These are phyloP conservation scores for Todus mexicanus DNA, from an alignment of 2,797 vertebrate genomes.

Conservation along the genomic window DNA sequence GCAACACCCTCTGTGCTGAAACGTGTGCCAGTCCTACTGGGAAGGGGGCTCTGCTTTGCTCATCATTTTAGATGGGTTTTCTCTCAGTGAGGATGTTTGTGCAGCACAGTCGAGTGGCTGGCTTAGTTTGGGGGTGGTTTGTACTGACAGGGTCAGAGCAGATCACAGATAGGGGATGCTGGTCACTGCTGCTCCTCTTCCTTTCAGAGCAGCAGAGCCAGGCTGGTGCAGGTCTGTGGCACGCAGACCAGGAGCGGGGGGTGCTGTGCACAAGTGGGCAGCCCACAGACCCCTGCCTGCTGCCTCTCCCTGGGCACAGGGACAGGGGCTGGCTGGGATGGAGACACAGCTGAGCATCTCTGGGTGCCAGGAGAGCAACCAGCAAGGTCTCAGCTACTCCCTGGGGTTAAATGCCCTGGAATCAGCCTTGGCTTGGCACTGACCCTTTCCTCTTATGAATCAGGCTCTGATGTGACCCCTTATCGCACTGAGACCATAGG, in stretches of 20 bases:
- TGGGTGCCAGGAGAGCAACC: neutral
- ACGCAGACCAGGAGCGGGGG: neutral
- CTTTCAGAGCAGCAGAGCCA: neutral
- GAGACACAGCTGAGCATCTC: neutral
- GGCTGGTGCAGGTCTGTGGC: neutral
- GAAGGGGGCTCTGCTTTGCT: neutral
- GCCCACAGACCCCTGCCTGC: neutral
- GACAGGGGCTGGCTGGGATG: neutral
- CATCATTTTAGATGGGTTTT: neutral
- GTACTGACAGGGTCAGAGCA: neutral
- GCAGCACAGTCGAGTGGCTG: fast-evolving
- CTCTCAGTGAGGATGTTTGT: neutral
- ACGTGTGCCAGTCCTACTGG: neutral
- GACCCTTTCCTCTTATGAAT: neutral
- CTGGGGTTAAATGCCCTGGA: neutral
- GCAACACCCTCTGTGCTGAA: neutral
- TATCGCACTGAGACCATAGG: neutral
- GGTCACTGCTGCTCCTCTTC: neutral
- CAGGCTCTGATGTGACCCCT: neutral
- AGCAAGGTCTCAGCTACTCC: neutral
- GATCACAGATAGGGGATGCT: fast-evolving
- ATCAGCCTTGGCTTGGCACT: neutral
- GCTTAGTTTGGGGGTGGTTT: neutral
- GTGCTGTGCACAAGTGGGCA: neutral
- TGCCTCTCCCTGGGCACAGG: neutral